Percentiles rank a stretch among this genome's conserved stretches.
These are phyloP conservation scores for chimpanzee (Pan troglodytes) DNA, from an alignment of 2,113 vertebrate genomes.

Conservation along the genomic window NHGRI_mPanTro3-v2.1_pri NC_072402.2:136450501-136451000, in stretches of 20 bases:
- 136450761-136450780: neutral
- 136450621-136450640: too few relatives aligned
- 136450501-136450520: too few relatives aligned
- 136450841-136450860: neutral
- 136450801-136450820: neutral
- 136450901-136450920: neutral
- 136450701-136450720: neutral
- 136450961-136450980: neutral
- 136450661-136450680: neutral
- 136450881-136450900: neutral
- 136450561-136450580: too few relatives aligned
- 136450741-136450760: neutral
- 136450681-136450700: neutral
- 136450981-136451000: neutral
- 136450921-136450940: slow-evolving; percentile 27
- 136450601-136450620: too few relatives aligned
- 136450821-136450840: neutral
- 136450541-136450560: too few relatives aligned
- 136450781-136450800: neutral
- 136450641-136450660: neutral
- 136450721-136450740: neutral
- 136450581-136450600: too few relatives aligned
- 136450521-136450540: too few relatives aligned
- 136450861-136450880: neutral
- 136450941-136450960: neutral